Conservation (phyloP, 2,113 vertebrate species). For the Nanger granti region DNA sequence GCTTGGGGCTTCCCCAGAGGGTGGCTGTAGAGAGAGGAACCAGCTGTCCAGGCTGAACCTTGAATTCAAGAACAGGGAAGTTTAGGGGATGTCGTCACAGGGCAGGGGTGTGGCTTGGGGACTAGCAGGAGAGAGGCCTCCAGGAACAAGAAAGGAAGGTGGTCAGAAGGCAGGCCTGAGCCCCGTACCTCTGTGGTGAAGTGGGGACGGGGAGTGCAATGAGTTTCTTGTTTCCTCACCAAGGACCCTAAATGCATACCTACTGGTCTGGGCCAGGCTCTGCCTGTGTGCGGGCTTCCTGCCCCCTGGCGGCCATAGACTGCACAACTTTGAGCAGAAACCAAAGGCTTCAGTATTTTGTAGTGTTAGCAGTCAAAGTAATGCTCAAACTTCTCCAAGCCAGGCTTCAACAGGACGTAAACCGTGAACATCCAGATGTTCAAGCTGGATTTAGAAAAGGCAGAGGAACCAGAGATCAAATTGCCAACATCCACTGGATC, state of each 20-base stretch:
- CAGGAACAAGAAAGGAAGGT: not conserved
- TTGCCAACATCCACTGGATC: not conserved
- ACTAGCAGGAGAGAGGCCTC: not conserved
- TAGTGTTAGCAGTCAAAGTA: not conserved
- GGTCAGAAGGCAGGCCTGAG: not conserved
- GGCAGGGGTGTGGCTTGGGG: not conserved
- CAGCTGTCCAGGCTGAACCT: not conserved
- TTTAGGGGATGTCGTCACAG: not conserved
- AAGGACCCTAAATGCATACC: not conserved
- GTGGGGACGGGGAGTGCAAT: not conserved
- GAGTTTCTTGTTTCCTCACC: not conserved
- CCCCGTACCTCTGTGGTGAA: not conserved
- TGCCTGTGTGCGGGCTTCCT: fast-evolving
- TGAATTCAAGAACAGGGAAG: not conserved
- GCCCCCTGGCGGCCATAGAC: not conserved
- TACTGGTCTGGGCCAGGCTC: not conserved
- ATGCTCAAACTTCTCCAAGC: not conserved
- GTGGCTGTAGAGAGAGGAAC: not conserved
- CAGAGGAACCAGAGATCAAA: not conserved
- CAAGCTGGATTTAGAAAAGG: not conserved
- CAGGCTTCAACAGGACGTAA: not conserved
- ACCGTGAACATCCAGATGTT: not conserved
- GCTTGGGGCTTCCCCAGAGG: not conserved
- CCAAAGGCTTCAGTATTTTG: too few species aligned
- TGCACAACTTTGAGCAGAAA: not conserved